Conservation (phyloP, 2,113 vertebrate genomes). For the Illadopsis cleaveri region DNA sequence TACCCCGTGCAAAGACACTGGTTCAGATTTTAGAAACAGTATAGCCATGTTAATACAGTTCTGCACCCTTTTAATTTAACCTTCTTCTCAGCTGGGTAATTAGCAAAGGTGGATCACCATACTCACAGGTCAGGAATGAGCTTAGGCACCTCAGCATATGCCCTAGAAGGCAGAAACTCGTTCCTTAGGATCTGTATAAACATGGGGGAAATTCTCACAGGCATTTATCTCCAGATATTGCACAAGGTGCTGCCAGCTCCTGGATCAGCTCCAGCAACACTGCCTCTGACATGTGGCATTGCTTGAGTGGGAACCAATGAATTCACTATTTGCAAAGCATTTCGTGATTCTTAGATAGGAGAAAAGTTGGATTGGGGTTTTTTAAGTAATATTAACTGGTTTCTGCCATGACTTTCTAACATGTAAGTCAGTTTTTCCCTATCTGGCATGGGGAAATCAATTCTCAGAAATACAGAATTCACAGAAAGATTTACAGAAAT, state of each 20-base stretch:
- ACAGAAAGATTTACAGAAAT: background rate
- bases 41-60: background rate
- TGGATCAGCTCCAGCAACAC: background rate
- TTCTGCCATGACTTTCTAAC: background rate
- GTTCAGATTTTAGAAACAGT: background rate
- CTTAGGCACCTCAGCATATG: background rate
- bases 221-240: background rate
- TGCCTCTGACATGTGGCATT: background rate
- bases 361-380: background rate
- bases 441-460: background rate
- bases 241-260: background rate
- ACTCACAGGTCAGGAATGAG: conserved; percentile 38
- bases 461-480: background rate
- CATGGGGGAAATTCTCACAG: background rate
- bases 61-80: conserved; percentile 34
- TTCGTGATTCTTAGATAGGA: background rate
- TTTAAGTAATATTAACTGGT: background rate
- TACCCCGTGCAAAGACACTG: background rate
- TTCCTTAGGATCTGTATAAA: background rate
- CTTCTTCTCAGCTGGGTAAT: background rate
- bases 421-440: background rate
- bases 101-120: conserved; percentile 22
- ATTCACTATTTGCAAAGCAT: background rate
- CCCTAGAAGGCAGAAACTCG: conserved; percentile 47
- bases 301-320: background rate